Conservation (phyloP, 2,797 vertebrate species). For the Tenualosa ilisha region DNA sequence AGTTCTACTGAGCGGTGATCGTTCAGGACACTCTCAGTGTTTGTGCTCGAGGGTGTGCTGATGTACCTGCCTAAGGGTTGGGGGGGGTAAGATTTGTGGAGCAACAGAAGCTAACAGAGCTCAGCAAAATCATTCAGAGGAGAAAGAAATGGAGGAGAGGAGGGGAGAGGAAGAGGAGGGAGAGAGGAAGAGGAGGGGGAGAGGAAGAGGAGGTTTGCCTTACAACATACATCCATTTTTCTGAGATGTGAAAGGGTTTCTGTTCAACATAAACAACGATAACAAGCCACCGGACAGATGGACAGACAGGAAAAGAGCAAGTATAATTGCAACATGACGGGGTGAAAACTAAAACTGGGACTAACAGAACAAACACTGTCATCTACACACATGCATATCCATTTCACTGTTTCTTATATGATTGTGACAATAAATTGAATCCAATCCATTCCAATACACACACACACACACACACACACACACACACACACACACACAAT, state of each 20-base stretch:
- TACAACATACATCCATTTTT: neutral
- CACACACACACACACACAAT: neutral
- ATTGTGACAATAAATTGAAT: no score
- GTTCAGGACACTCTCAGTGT: neutral
- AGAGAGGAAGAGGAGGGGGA: neutral
- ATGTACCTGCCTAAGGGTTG: neutral
- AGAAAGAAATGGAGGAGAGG: neutral
- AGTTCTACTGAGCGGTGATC: neutral
- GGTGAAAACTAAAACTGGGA: neutral
- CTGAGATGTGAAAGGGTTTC: neutral
- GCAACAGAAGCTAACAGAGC: neutral
- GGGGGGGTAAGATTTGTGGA: neutral
- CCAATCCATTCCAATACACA: neutral
- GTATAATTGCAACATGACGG: neutral
- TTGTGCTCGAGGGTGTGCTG: neutral
- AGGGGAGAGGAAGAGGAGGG: neutral
- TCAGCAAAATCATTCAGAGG: neutral
- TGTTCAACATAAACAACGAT: neutral
- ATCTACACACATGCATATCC: neutral
- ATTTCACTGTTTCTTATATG: neutral
- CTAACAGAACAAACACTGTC: neutral
- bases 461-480: no score
- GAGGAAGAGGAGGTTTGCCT: neutral
- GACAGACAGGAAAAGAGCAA: neutral
- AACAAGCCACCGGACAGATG: neutral